Base-by-base conservation (phyloP, 2,113 vertebrate species). In the Copsychus sechellarum region DNA sequence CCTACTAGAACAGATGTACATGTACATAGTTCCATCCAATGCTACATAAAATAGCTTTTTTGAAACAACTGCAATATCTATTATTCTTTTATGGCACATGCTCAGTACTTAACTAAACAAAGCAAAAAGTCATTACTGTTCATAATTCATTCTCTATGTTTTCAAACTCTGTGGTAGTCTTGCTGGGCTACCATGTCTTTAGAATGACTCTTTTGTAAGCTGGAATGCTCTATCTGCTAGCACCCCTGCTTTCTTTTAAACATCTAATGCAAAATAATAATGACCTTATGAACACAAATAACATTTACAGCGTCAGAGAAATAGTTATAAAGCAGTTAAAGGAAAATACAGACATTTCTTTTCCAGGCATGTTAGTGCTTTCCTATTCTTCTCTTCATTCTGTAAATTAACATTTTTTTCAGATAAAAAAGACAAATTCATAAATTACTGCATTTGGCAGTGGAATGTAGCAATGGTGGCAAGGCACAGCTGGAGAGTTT, bases 401-500 rank as follows among this genome's bases (percentile, higher is more conserved):
- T 58, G 74, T 48, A 95, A 95, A 96, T 96, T 97, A 97, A 95
- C 96, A 95, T 96, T 97, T 96, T 96, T 93, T 96, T 77, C 65
- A 90, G 83, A 96, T 94, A 93, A 92, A 94, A 95, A 90, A 95
- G 92, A 92, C 93, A 95, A 97, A 97, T 96, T 96, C 92, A 97
- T 97, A 96, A 96, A 97, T 97, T 97, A 95, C 90, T 90, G 86
- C 85, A 80, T 94, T 95, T 97, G 97, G 96, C 96, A 97, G 95
- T 90, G 71, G 90, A 96, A 97, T 86, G 86, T 31, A 93, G 94
- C 82, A 90, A 94, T 92, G 83, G 95, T 96, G 93, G 94, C 95
- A 97, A 96, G 90, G 95, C 96, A 97, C 97, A 97, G 97, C 97
- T 97, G 97, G 96, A 97, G 95, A 95, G 81, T 86, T 94, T 96